These are phyloP conservation scores for Scartelaos histophorus DNA, from an alignment of 2,113 vertebrate genomes.

Conservation along the genomic window DNA sequence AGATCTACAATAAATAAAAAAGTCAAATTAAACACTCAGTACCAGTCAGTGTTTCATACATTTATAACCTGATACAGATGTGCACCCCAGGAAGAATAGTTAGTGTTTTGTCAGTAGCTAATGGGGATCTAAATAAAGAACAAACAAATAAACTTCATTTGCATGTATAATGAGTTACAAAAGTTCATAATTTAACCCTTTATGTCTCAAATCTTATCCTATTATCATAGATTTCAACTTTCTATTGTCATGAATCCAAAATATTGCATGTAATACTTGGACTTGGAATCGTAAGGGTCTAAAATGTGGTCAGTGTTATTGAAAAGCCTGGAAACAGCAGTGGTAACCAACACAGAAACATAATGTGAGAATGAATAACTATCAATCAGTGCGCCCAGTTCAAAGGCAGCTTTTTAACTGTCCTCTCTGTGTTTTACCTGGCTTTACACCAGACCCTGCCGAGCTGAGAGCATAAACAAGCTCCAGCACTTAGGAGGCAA, in stretches of 20 bases:
- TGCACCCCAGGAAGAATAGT: too few species aligned
- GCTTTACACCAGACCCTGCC: constrained; percentile 20
- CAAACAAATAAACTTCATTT: too few species aligned
- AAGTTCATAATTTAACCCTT: too few species aligned
- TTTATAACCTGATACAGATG: too few species aligned
- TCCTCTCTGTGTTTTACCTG: constrained; percentile 16
- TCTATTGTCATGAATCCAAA: background rate
- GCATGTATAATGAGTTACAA: too few species aligned
- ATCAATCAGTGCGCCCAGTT: background rate
- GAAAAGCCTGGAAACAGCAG: background rate
- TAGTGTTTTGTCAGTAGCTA: too few species aligned
- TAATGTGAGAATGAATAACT: constrained; percentile 10
- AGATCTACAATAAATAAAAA: too few species aligned
- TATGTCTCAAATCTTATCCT: too few species aligned
- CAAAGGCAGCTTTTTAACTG: constrained; percentile 14
- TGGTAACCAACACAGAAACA: background rate
- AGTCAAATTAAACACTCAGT: too few species aligned
- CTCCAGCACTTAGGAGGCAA: constrained; percentile 18
- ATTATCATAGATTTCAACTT: too few species aligned
- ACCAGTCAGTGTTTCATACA: too few species aligned
- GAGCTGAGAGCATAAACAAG: constrained; percentile 36
- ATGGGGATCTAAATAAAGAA: too few species aligned
- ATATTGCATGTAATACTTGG: background rate
- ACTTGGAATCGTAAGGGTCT: background rate
- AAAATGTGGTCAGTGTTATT: background rate